Evolutionary conservation across 1,140 invertebrate species (phyloP), one percentile per base, ranked within the genome.

Genomic region (Agraylea sexmaculata): DNA sequence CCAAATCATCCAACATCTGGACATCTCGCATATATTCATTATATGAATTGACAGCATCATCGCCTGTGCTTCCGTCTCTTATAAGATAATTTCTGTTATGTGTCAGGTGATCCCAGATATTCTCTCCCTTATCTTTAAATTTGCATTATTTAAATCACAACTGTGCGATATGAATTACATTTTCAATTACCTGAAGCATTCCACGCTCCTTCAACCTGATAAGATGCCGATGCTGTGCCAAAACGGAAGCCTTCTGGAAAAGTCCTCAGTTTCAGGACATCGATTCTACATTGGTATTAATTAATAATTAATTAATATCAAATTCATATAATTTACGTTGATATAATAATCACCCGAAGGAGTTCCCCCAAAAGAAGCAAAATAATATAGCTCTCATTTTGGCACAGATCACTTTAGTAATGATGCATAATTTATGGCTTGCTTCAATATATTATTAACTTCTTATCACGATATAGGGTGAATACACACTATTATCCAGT

Each of bases 201-300:
- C 63, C 68, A 73, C 3, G 51, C 71, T 15, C 73, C 73, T 60
- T 75, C 73, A 11, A 72, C 58, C 50, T 74, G 72, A 50, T 68
- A 73, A 4, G 69, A 52, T 8, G 70, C 58, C 0, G 71, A 67
- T 0, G 66, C 64, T 0, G 61, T 63, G 12, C 71, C 70, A 43
- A 73, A 62, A 20, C 63, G 50, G 39, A 76, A 73, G 13, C 54
- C 53, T 3, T 67, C 51, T 1, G 74, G 70, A 48, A 74, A 73
- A 22, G 49, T 55, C 31, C 57, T 51, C 4, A 46, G 2, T 22
- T 20, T 22, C 12, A 6, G n/a, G 18, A 4, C 19, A 23, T 16
- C 18, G 34, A 25, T 7, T 25, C 6, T 25, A 25, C 23, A 25
- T 25, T 25, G 6, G 6, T 7, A 7, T 7, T 25, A 7, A 25